Base-by-base conservation (phyloP, 2,797 vertebrate genomes). In the Rhinophrynus dorsalis region DNA sequence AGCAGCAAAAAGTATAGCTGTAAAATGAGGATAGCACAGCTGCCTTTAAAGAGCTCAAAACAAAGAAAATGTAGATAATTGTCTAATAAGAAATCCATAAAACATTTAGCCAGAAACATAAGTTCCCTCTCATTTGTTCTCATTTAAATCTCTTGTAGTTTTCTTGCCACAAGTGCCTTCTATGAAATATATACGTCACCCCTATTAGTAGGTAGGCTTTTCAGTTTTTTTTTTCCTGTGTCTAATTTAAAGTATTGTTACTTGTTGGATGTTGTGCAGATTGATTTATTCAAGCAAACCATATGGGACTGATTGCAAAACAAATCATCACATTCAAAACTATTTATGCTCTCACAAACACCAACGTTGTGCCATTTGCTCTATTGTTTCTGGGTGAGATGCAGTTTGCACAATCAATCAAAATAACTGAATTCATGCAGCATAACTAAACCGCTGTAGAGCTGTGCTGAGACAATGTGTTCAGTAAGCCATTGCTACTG, bases 221-320 rank as follows among this genome's bases (percentile, higher is more conserved):
- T 37, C n/a, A 38, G 33, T 47, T 66, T 66, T n/a, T n/a, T n/a
- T n/a, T 71, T 73, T 67, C 62, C 70, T 60, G 62, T 60, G 70
- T 66, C 70, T 73, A 73, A 73, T 73, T 73, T 73, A 37, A 73
- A 44, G 62, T 58, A 73, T 73, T 73, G 70, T 73, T 73, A 73
- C 62, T 65, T 66, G 45, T 62, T 66, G 62, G 70, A 73, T 73
- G 70, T 73, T 66, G 70, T 21, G 5, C 44, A 67, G 70, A 73
- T 73, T 73, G 70, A 73, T 73, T 73, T 73, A 73, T 73, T 73
- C 70, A 73, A 45, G 55, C 50, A 47, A 73, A 66, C 70, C 70
- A 73, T 73, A 73, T 73, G 70, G 70, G 70, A 73, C 70, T 73
- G 70, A 73, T 73, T 73, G 70, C 70, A 73, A 73, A 73, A 73